phyloP scores from a whole-genome alignment of 2,797 vertebrate genomes.

The Enteromius anoplus region DNA sequence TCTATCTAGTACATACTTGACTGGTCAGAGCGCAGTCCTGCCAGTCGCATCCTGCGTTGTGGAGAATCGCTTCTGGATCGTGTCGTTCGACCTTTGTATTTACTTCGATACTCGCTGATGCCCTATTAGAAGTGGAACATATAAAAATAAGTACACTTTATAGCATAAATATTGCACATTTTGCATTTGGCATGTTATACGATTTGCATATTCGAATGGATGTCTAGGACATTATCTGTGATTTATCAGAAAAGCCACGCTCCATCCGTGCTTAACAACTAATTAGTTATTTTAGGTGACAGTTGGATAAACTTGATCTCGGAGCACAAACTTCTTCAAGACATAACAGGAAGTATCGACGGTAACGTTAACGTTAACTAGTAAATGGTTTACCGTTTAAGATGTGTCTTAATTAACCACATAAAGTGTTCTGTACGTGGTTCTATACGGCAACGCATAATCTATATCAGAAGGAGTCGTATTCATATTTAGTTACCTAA shows the following conservation, averaged over 20 bases:
- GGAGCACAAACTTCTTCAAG: not conserved
- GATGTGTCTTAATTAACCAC: conserved; percentile 23
- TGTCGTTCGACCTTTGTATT: conserved; percentile 74
- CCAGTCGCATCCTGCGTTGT: conserved; percentile 69
- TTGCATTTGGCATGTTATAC: not conserved
- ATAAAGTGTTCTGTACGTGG: not conserved
- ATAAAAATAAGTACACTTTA: not conserved
- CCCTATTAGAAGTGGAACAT: conserved; percentile 66
- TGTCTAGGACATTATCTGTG: not conserved
- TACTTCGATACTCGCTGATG: conserved; percentile 81
- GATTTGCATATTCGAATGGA: not conserved
- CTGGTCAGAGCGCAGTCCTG: conserved; percentile 83
- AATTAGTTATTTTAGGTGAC: not conserved
- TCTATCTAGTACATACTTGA: conserved; percentile 67
- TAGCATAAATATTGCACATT: not conserved
- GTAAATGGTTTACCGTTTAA: not conserved
- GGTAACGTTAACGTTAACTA: not conserved
- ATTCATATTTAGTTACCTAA: not conserved
- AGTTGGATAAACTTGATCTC: conserved; percentile 36
- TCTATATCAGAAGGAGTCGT: not conserved
- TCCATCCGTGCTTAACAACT: conserved; percentile 8
- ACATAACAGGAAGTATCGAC: conserved; percentile 9
- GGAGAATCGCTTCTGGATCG: conserved; percentile 65
- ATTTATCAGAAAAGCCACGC: not conserved
- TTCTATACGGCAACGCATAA: not conserved